Evolutionary conservation across 1,140 invertebrate genomes (phyloP).

Genomic region (Drosophila ogumai): DNA sequence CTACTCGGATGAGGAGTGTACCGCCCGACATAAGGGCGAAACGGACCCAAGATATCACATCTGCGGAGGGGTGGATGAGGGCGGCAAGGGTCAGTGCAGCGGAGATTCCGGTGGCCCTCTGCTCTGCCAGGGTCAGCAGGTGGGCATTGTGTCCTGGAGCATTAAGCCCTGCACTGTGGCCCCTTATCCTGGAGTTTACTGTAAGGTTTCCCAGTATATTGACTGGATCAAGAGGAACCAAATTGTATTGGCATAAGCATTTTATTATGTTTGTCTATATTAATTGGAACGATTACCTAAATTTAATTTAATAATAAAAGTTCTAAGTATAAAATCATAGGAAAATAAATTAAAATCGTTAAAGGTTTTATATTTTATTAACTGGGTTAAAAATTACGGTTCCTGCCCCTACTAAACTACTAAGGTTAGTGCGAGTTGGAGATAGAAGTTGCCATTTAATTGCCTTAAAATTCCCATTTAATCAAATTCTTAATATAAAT

Average conservation of each 20-base stretch:
- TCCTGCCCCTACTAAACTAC: too few species aligned
- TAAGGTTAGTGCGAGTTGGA: too few species aligned
- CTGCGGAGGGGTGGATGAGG: slow-evolving; percentile 84
- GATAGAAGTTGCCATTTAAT: too few species aligned
- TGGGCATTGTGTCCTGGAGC: slow-evolving; percentile 85
- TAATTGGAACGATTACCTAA: neutral
- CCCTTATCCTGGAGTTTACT: slow-evolving; percentile 85
- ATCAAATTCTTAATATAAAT: too few species aligned
- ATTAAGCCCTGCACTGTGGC: slow-evolving; percentile 84
- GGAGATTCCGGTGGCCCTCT: slow-evolving; percentile 85
- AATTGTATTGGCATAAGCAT: slow-evolving; percentile 61
- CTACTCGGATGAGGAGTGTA: slow-evolving; percentile 82
- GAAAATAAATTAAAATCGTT: neutral
- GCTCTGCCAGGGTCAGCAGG: slow-evolving; percentile 66
- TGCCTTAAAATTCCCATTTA: too few species aligned
- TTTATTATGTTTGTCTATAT: neutral
- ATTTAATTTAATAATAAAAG: neutral
- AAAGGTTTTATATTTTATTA: neutral
- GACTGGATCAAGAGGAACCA: slow-evolving; percentile 84
- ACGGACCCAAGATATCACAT: slow-evolving; percentile 74
- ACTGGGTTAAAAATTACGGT: too few species aligned
- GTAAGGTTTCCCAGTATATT: slow-evolving; percentile 85
- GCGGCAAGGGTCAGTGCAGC: slow-evolving; percentile 85
- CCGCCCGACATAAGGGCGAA: slow-evolving; percentile 45
- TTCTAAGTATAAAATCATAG: neutral